Evolutionary conservation across 2,888 invertebrate genomes (phyloP), one percentile per base, ranked within the genome.

Genomic region (Drosophila percnosoma): DNA sequence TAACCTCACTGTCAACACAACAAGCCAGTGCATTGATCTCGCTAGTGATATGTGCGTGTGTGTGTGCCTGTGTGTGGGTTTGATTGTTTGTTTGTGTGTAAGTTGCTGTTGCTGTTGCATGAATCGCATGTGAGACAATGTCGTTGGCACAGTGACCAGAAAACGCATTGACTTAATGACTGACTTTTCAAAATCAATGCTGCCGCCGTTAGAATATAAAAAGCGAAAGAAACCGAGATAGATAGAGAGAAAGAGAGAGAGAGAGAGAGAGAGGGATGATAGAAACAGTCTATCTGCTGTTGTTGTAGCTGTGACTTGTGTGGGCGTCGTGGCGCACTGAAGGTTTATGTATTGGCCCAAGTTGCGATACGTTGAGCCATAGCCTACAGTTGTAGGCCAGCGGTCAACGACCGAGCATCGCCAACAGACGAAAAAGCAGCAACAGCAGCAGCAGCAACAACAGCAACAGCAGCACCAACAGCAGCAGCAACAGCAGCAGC

Each of bases 141-240:
- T 88, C 79, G 85, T 89, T 90, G 91, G 89, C 91, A 90, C 90
- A 91, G 89, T 91, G 91, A 90, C 91, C 91, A 87, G 87, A 80
- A 91, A 91, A 90, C 87, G 78, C 89, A 89, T 83, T 92, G 91
- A 87, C 91, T 91, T 83, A 91, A 91, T 92, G 90, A 90, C 92
- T 90, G 92, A 91, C 82, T 91, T 88, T 91, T 85, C 73, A 87
- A 82, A 87, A 74, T 85, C 88, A 88, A 79, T 78, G 83, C 73
- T 74, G 69, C 51, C 34, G 66, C 49, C 57, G 67, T 77, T 76
- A 83, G 84, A 80, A 83, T 83, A 78, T 73, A 65, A 66, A 45
- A 54, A 29, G 68, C 57, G 73, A 31, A 58, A 38, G 51, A 61
- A 33, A 64, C 15, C 38, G 62, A 59, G 15, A 24, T 2, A 45